phyloP scores from a whole-genome alignment of 2,113 vertebrate genomes.

The Puffinus mauretanicus region DNA sequence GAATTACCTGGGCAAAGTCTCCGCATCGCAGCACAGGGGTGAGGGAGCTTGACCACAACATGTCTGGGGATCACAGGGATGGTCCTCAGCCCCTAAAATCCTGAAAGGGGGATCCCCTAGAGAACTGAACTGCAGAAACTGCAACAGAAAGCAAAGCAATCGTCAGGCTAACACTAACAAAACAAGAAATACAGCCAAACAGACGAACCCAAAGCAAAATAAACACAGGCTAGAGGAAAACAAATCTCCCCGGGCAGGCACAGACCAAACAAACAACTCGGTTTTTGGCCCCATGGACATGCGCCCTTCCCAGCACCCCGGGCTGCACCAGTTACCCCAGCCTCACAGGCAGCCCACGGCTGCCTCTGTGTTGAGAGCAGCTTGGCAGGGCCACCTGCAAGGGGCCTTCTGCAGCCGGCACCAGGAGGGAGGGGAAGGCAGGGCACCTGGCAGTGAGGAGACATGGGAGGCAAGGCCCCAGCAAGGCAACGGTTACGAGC shows the following conservation, averaged over 20 bases:
- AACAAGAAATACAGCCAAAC: neutral
- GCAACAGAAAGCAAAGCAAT: neutral
- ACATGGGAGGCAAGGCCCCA: no score
- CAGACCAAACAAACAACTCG: neutral
- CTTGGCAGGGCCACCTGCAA: neutral
- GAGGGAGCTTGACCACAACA: neutral
- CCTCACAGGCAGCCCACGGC: neutral
- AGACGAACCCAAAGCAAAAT: neutral
- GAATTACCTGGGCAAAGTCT: no score
- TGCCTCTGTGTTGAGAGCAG: no score
- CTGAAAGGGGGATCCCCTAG: neutral
- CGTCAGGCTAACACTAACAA: no score
- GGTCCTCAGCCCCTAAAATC: neutral
- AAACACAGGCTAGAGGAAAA: neutral
- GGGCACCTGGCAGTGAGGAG: accelerated
- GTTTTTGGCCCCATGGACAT: no score
- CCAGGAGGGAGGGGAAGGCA: neutral
- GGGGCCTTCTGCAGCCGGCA: neutral
- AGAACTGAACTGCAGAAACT: neutral
- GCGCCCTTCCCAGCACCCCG: accelerated
- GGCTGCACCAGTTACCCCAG: neutral
- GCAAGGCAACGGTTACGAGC: neutral
- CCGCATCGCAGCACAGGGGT: accelerated
- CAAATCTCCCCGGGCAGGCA: no score
- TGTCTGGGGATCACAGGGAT: neutral